These are phyloP conservation scores for Ceratothoa steindachneri DNA, from an alignment of 2,888 invertebrate genomes.

Conservation along the genomic window DNA sequence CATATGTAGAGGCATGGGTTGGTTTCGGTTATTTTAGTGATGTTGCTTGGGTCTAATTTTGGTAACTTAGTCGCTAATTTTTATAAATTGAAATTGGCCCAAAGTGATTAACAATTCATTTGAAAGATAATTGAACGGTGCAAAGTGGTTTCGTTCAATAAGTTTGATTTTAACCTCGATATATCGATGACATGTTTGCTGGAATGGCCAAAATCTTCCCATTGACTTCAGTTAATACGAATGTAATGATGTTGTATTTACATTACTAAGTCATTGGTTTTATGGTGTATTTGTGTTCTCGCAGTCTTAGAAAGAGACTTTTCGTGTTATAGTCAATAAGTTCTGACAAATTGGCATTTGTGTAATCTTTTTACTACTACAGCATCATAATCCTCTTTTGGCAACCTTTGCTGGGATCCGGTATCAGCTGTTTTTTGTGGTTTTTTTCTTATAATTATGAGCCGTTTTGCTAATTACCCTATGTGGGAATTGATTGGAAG, in stretches of 20 bases:
- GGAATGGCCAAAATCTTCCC: constrained; percentile 45
- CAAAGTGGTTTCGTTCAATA: background rate
- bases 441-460: background rate
- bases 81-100: constrained; percentile 14
- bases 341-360: constrained; percentile 22
- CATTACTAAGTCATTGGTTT: constrained; percentile 35
- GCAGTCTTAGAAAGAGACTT: constrained; percentile 34
- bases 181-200: constrained; percentile 20
- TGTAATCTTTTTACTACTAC: constrained; percentile 11
- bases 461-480: background rate
- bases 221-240: constrained; percentile 34
- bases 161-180: constrained; percentile 10
- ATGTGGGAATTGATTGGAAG: background rate
- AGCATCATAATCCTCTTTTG: constrained; percentile 1
- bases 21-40: constrained; percentile 50
- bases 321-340: constrained; percentile 34
- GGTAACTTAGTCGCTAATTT: background rate
- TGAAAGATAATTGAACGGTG: constrained; percentile 3
- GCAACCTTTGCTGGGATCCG: constrained; percentile 30
- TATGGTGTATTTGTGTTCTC: constrained; percentile 37
- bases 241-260: constrained; percentile 25
- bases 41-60: background rate
- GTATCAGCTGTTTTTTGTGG: constrained; percentile 14
- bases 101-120: background rate
- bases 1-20: constrained; percentile 49